phyloP scores from a whole-genome alignment of 1,140 invertebrate genomes.

The Atta texana region DNA sequence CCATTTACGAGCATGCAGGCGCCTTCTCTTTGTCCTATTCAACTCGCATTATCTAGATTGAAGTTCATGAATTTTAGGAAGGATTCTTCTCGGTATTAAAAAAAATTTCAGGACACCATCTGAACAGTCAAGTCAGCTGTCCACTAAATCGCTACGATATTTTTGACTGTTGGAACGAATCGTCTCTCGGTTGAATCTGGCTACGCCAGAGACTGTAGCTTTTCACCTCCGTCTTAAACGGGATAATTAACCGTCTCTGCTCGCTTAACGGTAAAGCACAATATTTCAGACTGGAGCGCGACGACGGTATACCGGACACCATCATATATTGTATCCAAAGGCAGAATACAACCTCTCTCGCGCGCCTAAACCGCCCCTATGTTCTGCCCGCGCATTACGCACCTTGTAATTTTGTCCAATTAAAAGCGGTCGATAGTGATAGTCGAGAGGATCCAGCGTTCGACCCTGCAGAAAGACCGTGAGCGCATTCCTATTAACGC shows the following conservation, averaged over 20 bases:
- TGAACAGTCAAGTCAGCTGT: slow-evolving; percentile 1
- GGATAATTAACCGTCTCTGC: slow-evolving; percentile 73
- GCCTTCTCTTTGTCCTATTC: slow-evolving; percentile 6
- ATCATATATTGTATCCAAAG: slow-evolving; percentile 68
- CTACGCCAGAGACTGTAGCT: slow-evolving; percentile 48
- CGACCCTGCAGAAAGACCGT: slow-evolving; percentile 36
- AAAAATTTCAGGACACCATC: not conserved
- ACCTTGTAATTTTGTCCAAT: slow-evolving; percentile 82
- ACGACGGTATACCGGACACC: slow-evolving; percentile 23
- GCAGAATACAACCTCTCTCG: slow-evolving; percentile 61
- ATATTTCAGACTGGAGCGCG: slow-evolving; percentile 62
- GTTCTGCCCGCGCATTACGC: slow-evolving; percentile 78
- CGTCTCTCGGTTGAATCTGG: slow-evolving; percentile 31
- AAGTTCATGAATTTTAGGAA: slow-evolving; percentile 19
- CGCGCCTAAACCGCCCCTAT: slow-evolving; percentile 57
- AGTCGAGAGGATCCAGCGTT: slow-evolving; percentile 3
- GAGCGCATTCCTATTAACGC: slow-evolving; percentile 65
- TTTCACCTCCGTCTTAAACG: slow-evolving; percentile 72
- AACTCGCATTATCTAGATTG: slow-evolving; percentile 17
- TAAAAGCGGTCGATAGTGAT: slow-evolving; percentile 75
- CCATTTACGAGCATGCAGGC: not conserved
- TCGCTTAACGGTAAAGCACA: slow-evolving; percentile 69
- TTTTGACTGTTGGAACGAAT: not conserved
- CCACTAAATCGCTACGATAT: not conserved
- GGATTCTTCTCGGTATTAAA: slow-evolving; percentile 24